Evolutionary conservation across 2,888 invertebrate genomes (phyloP), one percentile per base, ranked within the genome.

Genomic region (Pomacea canaliculata): DNA sequence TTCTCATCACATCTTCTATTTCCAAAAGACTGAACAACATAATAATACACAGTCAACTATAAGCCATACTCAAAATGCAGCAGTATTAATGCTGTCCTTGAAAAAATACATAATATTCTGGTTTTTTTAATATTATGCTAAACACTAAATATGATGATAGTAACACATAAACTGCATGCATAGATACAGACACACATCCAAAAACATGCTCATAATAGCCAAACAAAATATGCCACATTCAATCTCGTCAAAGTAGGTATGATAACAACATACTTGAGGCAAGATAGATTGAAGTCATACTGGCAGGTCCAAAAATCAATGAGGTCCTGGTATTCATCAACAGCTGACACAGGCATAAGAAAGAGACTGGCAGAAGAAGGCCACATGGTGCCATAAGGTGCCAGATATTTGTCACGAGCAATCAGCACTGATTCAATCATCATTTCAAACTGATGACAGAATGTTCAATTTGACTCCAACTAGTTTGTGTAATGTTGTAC

Each of bases 271-370:
- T 78, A 85, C 85, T 81, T 83, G 7, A 85, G 73, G 23, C 77
- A 76, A 18, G 83, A 82, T 70, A 85, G 81, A 71, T 96, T 95
- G 85, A 95, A 96, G 0, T 96, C 96, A 85, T 96, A 97, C 0
- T 97, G 96, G 89, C 96, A 93, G 18, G 95, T 94, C 97, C 97
- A 97, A 89, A 95, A 97, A 70, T 94, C 93, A 0, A 97, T 67
- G 49, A 71, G 74, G 16, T 76, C 81, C 23, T 71, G 73, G 69
- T 94, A 75, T 94, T 92, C 80, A 94, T 93, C 80, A 63, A 81
- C 78, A 51, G 86, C 84, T 63, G 81, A 79, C 59, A 84, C 84
- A 2, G 86, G 85, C 0, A 83, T 82, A 78, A 86, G 78, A 76
- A 78, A 82, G 62, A 86, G 82, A 69, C 77, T 79, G 70, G 86